Conservation (phyloP, 2,113 vertebrate genomes). For the Numida meleagris region DNA sequence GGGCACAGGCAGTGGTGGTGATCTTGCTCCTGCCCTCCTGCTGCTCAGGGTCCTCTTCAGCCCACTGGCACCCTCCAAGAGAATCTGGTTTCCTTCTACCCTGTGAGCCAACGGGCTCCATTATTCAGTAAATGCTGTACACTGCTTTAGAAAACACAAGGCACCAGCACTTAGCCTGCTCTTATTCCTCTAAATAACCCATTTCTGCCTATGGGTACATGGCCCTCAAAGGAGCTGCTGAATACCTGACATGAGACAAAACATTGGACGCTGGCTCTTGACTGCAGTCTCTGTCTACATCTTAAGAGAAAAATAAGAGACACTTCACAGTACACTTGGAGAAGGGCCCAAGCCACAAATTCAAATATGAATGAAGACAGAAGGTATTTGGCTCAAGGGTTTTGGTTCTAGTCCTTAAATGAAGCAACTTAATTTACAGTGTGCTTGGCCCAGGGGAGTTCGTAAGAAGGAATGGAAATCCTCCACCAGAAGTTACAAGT, state of each 20-base stretch:
- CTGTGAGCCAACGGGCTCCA: rapidly evolving
- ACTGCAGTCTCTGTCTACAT: background rate
- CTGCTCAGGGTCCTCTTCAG: background rate
- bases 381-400: constrained; percentile 22
- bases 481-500: background rate
- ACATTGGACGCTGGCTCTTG: background rate
- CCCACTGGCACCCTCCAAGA: rapidly evolving
- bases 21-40: background rate
- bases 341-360: constrained; percentile 20
- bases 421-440: constrained; percentile 7
- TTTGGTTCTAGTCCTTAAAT: constrained; percentile 14
- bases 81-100: background rate
- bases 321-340: background rate
- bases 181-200: background rate
- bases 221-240: background rate
- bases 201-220: rapidly evolving
- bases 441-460: background rate
- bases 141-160: background rate
- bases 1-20: background rate
- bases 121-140: background rate
- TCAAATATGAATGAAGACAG: constrained; percentile 10
- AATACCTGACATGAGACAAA: background rate
- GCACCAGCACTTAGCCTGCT: background rate
- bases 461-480: background rate
- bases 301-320: background rate